A percentile compares a stretch with the other conserved stretches of the same genome.
These are phyloP conservation scores for Platygyra sinensis DNA, from an alignment of 64 coral and sea anemone species.

Conservation along the genomic window DNA sequence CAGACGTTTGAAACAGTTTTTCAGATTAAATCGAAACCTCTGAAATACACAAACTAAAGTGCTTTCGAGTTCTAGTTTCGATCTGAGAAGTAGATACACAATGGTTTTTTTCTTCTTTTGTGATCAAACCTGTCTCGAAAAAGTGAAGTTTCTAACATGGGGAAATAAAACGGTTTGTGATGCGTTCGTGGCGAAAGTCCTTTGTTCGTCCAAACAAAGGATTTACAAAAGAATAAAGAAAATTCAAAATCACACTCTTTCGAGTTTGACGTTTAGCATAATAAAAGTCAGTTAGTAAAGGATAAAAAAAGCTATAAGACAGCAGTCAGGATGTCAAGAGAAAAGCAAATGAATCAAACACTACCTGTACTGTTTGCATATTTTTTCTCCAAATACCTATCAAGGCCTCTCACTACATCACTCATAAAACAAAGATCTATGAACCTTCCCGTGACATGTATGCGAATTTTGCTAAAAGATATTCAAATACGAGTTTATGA, in stretches of 20 bases:
- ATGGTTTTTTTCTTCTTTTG: neutral
- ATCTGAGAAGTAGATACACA: neutral
- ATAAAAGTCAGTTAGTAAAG: neutral
- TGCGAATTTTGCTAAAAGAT: neutral
- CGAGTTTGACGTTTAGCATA: constrained; percentile 13
- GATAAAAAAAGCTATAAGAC: neutral
- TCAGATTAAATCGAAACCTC: neutral
- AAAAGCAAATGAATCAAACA: neutral
- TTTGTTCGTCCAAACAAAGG: constrained; percentile 4
- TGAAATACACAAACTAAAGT: neutral
- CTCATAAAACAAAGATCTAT: neutral
- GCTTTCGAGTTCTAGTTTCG: neutral
- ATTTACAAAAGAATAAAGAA: constrained; percentile 9
- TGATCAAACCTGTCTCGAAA: neutral
- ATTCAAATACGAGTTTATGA: too few species aligned
- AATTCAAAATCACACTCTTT: neutral
- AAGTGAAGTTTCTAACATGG: neutral
- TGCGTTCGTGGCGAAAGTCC: neutral
- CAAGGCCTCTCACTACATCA: neutral
- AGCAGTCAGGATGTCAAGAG: neutral
- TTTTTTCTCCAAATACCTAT: neutral
- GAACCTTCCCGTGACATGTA: neutral
- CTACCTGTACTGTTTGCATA: neutral
- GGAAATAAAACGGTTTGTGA: neutral
- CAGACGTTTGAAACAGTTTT: neutral